Evolutionary conservation across 2,113 vertebrate species (phyloP).

Genomic region (Malurus cyaneus): DNA sequence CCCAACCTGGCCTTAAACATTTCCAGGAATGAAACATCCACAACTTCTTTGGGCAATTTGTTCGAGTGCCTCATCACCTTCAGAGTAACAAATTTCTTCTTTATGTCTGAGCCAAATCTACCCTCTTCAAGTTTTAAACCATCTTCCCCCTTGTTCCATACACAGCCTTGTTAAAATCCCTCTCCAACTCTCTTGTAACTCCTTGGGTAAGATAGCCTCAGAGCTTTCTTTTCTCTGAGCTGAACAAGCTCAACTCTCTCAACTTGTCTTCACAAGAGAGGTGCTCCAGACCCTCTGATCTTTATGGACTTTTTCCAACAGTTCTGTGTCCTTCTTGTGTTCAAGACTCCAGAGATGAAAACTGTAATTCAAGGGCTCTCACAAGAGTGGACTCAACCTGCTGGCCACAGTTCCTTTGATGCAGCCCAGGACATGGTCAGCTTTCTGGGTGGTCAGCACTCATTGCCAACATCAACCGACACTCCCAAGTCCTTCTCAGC

Average conservation of each 20-base stretch:
- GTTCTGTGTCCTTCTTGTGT: rapidly evolving
- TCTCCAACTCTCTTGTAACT: not conserved
- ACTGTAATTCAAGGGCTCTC: not conserved
- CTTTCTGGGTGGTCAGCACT: not conserved
- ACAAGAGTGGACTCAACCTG: not conserved
- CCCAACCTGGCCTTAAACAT: not conserved
- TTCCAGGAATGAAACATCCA: not conserved
- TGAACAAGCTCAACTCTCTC: not conserved
- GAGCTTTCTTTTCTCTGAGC: not conserved
- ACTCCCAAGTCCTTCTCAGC: not conserved
- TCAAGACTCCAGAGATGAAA: not conserved
- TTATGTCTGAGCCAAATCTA: not conserved
- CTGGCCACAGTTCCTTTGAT: not conserved
- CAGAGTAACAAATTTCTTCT: not conserved
- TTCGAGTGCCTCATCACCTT: not conserved
- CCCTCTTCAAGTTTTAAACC: not conserved
- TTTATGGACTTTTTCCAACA: not conserved
- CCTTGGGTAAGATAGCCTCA: not conserved
- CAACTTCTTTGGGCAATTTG: not conserved
- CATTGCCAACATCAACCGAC: not conserved
- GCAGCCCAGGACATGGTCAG: too few species aligned
- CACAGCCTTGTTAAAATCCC: not conserved
- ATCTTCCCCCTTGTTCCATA: not conserved
- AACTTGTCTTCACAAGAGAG: not conserved
- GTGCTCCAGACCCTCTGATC: not conserved